Evolutionary conservation across 2,888 invertebrate genomes (phyloP).

Genomic region (Sinodicranocentrus sp.): DNA sequence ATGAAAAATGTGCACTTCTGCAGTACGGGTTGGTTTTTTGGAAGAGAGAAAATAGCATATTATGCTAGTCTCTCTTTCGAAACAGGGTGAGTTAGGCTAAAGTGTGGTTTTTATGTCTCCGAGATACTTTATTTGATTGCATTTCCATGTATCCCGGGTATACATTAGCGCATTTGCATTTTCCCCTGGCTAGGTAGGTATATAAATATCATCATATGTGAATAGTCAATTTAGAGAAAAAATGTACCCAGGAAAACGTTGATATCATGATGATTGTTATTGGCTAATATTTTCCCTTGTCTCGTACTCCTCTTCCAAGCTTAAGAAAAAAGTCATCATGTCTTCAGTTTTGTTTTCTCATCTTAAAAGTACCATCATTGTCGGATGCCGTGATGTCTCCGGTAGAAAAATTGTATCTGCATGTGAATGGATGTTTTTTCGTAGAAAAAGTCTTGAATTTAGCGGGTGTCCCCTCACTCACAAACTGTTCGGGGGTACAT

Average conservation of each 20-base stretch:
- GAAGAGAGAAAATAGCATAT: not conserved
- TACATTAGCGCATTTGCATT: not conserved
- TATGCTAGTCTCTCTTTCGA: not conserved
- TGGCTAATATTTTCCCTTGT: constrained; percentile 54
- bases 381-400: not conserved
- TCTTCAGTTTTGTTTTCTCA: constrained; percentile 2
- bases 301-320: not conserved
- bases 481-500: too few relatives aligned
- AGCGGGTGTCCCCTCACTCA: not conserved
- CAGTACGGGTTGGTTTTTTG: not conserved
- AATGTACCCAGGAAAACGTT: too few relatives aligned
- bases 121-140: constrained; percentile 51
- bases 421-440: too few relatives aligned
- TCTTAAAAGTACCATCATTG: not conserved
- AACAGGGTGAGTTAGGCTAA: not conserved
- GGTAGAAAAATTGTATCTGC: not conserved
- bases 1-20: constrained; percentile 1
- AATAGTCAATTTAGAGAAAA: not conserved
- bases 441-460: too few relatives aligned
- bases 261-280: constrained; percentile 52
- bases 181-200: not conserved
- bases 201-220: constrained; percentile 1
- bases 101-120: constrained; percentile 20
- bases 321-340: not conserved
- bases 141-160: not conserved